phyloP scores from a whole-genome alignment of 30 jellyfish, hydroid and myxozoan genomes.

The Aurelia sp. region DNA sequence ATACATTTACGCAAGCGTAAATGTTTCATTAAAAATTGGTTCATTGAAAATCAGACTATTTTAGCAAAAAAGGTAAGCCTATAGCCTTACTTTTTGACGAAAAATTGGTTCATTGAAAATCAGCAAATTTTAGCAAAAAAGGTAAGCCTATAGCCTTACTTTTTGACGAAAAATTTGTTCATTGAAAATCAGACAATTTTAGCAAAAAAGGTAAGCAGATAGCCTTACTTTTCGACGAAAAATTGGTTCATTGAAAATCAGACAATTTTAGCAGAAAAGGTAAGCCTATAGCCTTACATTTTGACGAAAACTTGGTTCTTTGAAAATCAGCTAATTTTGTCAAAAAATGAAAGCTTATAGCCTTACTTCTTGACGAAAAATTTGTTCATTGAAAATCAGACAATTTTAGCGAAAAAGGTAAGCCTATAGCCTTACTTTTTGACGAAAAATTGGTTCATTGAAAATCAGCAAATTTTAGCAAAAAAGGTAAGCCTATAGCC shows the following conservation, averaged over 20 bases:
- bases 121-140: neutral
- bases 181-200: too few species aligned
- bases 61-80: neutral
- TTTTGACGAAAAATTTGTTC: neutral
- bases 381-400: too few species aligned
- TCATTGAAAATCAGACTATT: too few species aligned
- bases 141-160: slow-evolving; percentile 8
- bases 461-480: neutral
- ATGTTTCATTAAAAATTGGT: too few species aligned
- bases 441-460: neutral
- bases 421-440: slow-evolving; percentile 5
- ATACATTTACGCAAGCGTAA: neutral
- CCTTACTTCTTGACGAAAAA: neutral
- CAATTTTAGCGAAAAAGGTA: neutral
- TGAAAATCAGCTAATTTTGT: too few species aligned
- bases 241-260: neutral
- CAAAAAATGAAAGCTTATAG: neutral
- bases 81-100: neutral
- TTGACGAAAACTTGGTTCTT: neutral
- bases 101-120: neutral
- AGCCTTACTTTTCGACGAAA: neutral
- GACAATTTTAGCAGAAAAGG: neutral
- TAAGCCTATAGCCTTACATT: slow-evolving; percentile 8
- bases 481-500: slow-evolving; percentile 15
- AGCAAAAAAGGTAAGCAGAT: neutral